A percentile compares a stretch with the other conserved stretches of the same genome.
Evolutionary conservation across 1,140 invertebrate genomes (phyloP).

Genomic region (Dreissena polymorpha): DNA sequence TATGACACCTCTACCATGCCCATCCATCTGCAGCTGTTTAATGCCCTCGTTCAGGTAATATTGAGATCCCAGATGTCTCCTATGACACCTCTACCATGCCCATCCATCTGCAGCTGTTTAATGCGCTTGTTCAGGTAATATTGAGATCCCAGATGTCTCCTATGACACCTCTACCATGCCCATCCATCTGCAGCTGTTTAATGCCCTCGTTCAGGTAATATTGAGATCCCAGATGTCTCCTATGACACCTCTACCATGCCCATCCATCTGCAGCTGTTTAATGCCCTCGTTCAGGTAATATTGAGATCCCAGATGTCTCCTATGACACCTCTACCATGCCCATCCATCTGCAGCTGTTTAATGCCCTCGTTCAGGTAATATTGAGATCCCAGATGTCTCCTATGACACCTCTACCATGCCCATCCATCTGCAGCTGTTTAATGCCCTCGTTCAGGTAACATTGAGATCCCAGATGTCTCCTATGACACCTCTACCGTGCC

Average conservation of each 20-base stretch:
- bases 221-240: constrained; percentile 61
- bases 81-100: constrained; percentile 91
- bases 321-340: constrained; percentile 91
- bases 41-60: constrained; percentile 92
- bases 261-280: constrained; percentile 94
- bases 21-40: constrained; percentile 94
- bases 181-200: constrained; percentile 94
- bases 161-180: constrained; percentile 91
- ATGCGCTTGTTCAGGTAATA: constrained; percentile 92
- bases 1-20: constrained; percentile 91
- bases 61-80: constrained; percentile 61
- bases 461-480: constrained; percentile 61
- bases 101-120: constrained; percentile 94
- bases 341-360: constrained; percentile 94
- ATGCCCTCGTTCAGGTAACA: constrained; percentile 91
- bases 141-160: constrained; percentile 61
- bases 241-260: constrained; percentile 91
- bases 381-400: constrained; percentile 61
- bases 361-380: constrained; percentile 92
- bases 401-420: constrained; percentile 91
- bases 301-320: constrained; percentile 61
- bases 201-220: constrained; percentile 92
- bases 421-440: constrained; percentile 94
- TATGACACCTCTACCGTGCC: constrained; percentile 91
- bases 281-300: constrained; percentile 92